Conservation (phyloP, 2,888 invertebrate genomes). For the Cremastinae sp. region DNA sequence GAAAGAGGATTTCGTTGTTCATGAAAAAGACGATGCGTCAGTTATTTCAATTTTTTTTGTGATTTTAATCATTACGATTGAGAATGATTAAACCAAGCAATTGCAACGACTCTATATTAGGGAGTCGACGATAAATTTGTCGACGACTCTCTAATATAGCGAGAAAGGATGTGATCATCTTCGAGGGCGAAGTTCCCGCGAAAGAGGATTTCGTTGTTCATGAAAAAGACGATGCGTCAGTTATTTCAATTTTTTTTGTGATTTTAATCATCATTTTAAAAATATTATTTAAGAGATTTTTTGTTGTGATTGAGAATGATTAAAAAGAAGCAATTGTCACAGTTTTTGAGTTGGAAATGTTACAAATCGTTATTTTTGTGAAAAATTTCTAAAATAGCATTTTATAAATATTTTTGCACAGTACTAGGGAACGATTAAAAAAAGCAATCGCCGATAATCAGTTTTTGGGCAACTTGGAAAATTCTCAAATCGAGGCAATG, state of each 20-base stretch:
- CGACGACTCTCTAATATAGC: conserved; percentile 58
- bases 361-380: too few species aligned
- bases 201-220: conserved; percentile 15
- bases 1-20: conserved; percentile 10
- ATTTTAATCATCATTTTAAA: too few species aligned
- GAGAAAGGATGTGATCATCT: conserved; percentile 68
- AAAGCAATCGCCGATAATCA: conserved; percentile 89
- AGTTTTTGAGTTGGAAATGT: too few species aligned
- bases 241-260: too few species aligned
- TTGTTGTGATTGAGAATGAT: too few species aligned
- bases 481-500: conserved; percentile 86
- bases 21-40: conserved; percentile 66
- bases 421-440: conserved; percentile 84
- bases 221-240: conserved; percentile 66
- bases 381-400: too few species aligned
- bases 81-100: too few species aligned
- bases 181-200: conserved; percentile 58
- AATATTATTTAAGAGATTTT: too few species aligned
- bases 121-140: conserved; percentile 64
- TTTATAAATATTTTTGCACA: conserved; percentile 68
- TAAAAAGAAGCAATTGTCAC: too few species aligned
- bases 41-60: too few species aligned
- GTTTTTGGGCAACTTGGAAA: conserved; percentile 88
- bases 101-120: too few species aligned
- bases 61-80: too few species aligned